A percentile compares a stretch with the other conserved stretches of the same genome.
Evolutionary conservation across 2,113 vertebrate genomes (phyloP).

Genomic region (Antigone vipio): DNA sequence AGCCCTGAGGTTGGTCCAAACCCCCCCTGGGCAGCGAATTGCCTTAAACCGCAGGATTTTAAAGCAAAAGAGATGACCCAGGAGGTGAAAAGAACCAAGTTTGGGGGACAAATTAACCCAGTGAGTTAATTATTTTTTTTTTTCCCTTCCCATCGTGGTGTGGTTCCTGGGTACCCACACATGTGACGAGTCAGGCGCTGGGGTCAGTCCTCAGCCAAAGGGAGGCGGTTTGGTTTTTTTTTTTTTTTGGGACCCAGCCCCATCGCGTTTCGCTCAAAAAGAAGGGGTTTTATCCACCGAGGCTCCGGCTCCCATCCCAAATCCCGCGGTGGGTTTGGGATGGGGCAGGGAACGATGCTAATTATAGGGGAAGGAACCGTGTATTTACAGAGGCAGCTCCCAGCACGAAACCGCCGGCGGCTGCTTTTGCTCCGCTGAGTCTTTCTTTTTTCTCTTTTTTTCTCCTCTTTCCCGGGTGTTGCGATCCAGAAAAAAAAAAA

Average conservation of each 20-base stretch:
- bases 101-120: neutral
- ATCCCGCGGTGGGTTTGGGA: neutral
- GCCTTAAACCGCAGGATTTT: neutral
- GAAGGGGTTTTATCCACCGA: neutral
- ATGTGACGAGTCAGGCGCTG: neutral
- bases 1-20: too few species aligned
- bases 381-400: constrained; percentile 59
- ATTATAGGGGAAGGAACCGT: constrained; percentile 19
- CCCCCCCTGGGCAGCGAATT: neutral
- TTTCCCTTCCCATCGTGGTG: neutral
- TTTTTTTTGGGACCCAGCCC: neutral
- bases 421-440: neutral
- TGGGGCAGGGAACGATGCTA: neutral
- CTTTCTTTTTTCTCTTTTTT: neutral
- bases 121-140: neutral
- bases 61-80: neutral
- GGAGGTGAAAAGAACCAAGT: neutral
- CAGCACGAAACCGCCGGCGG: neutral
- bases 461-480: neutral
- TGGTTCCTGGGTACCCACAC: neutral
- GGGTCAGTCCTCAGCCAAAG: neutral
- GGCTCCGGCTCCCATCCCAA: neutral
- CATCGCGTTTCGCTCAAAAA: neutral
- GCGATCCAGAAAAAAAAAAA: neutral
- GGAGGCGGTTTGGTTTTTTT: neutral